Conservation (phyloP, 2,888 invertebrate species). For the Hesperia comma region DNA sequence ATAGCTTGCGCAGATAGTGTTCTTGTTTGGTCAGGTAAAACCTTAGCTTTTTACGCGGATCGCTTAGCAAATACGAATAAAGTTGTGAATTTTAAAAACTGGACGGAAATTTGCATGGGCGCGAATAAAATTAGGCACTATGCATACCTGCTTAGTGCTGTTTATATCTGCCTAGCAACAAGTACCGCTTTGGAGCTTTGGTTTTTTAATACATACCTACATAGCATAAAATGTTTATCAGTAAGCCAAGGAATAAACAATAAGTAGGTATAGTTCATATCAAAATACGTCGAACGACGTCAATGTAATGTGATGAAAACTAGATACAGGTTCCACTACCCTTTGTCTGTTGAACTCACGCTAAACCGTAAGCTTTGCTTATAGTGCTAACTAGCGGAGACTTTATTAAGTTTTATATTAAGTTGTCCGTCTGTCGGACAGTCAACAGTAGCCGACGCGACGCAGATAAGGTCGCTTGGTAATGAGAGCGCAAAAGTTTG, state of each 20-base stretch:
- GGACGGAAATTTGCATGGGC: conserved; percentile 61
- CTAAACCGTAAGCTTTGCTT: not conserved
- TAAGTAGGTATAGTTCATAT: not conserved
- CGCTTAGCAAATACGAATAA: conserved; percentile 75
- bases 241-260: not conserved
- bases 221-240: no score
- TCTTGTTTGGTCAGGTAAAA: conserved; percentile 76
- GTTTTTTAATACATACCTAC: no score
- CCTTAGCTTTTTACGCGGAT: conserved; percentile 75
- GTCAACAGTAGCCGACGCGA: conserved; percentile 10
- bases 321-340: not conserved
- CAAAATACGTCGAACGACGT: no score
- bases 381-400: not conserved
- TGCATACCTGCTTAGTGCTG: conserved; percentile 46
- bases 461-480: conserved; percentile 19
- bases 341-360: not conserved
- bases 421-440: conserved; percentile 9
- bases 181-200: conserved; percentile 28
- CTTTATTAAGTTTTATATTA: conserved; percentile 12
- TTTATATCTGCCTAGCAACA: conserved; percentile 40
- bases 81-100: conserved; percentile 68
- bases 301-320: no score
- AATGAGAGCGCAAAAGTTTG: conserved; percentile 24
- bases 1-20: conserved; percentile 71
- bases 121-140: conserved; percentile 60